These are phyloP conservation scores for Epinotia demarniana DNA, from an alignment of 2,888 invertebrate genomes.

Conservation along the genomic window DNA sequence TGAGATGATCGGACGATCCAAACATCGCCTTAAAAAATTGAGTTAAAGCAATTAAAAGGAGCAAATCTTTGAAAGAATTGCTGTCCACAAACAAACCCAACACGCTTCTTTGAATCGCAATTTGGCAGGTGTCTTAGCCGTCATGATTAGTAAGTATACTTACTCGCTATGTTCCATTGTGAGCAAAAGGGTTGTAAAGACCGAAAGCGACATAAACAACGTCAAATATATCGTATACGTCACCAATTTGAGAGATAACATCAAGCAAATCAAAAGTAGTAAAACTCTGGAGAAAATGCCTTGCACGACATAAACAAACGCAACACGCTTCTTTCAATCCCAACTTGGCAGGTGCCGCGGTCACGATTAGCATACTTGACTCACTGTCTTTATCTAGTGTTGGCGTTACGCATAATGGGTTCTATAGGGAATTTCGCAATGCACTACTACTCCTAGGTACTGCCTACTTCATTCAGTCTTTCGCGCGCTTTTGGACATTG, in stretches of 20 bases:
- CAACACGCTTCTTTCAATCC: background rate
- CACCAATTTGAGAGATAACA: background rate
- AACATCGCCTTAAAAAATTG: too few relatives aligned
- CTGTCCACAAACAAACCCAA: too few relatives aligned
- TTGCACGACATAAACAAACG: constrained; percentile 18
- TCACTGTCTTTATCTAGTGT: constrained; percentile 62
- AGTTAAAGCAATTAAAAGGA: too few relatives aligned
- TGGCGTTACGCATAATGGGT: constrained; percentile 58
- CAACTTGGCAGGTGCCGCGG: constrained; percentile 15
- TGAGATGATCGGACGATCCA: too few relatives aligned
- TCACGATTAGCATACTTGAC: constrained; percentile 46
- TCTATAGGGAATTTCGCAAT: constrained; percentile 52
- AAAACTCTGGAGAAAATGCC: constrained; percentile 1
- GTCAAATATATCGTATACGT: background rate
- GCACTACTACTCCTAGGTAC: constrained; percentile 49
- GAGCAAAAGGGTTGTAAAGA: background rate
- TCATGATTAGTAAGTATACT: too few relatives aligned
- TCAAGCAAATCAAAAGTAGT: background rate
- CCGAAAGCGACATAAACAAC: background rate
- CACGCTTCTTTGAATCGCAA: too few relatives aligned
- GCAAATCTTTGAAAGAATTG: too few relatives aligned
- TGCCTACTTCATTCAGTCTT: constrained; percentile 62
- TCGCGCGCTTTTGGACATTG: constrained; percentile 58
- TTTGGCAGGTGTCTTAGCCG: too few relatives aligned
- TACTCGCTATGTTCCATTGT: too few relatives aligned